These are phyloP conservation scores for Neoitamus cyanurus DNA, from an alignment of 2,888 invertebrate genomes.

Conservation along the genomic window DNA sequence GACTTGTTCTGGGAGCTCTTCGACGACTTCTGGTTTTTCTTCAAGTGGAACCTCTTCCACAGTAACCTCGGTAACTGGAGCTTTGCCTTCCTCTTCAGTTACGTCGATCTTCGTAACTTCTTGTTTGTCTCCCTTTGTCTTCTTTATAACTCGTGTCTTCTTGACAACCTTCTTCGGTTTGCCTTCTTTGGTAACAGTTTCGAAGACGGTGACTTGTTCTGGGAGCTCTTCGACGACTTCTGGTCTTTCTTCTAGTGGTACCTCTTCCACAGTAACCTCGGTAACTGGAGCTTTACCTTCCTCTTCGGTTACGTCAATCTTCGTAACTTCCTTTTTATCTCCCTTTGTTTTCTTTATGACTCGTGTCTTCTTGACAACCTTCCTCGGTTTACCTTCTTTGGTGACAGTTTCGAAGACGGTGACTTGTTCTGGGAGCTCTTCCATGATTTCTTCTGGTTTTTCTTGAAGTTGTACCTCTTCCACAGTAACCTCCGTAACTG, in stretches of 20 bases:
- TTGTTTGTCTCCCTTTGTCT: conserved; percentile 61
- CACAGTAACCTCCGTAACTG: conserved; percentile 56
- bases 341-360: conserved; percentile 55
- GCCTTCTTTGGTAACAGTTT: conserved; percentile 55
- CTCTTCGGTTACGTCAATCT: conserved; percentile 57
- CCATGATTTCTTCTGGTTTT: conserved; percentile 7
- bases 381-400: conserved; percentile 55
- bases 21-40: conserved; percentile 47
- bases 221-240: conserved; percentile 50
- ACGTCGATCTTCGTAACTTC: conserved; percentile 65
- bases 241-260: conserved; percentile 51
- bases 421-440: conserved; percentile 51
- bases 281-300: conserved; percentile 60
- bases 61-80: conserved; percentile 58
- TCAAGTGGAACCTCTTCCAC: conserved; percentile 52
- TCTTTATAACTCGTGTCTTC: conserved; percentile 60
- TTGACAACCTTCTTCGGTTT: conserved; percentile 56
- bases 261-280: conserved; percentile 58
- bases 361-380: conserved; percentile 54
- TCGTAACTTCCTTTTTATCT: conserved; percentile 61
- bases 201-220: conserved; percentile 53
- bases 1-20: conserved; percentile 54
- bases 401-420: conserved; percentile 43
- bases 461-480: conserved; percentile 52
- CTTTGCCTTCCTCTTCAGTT: conserved; percentile 62